Percentiles rank a stretch among this genome's conserved stretches.
phyloP scores from a whole-genome alignment of 1,140 invertebrate genomes.

The Hyles vespertilio region DNA sequence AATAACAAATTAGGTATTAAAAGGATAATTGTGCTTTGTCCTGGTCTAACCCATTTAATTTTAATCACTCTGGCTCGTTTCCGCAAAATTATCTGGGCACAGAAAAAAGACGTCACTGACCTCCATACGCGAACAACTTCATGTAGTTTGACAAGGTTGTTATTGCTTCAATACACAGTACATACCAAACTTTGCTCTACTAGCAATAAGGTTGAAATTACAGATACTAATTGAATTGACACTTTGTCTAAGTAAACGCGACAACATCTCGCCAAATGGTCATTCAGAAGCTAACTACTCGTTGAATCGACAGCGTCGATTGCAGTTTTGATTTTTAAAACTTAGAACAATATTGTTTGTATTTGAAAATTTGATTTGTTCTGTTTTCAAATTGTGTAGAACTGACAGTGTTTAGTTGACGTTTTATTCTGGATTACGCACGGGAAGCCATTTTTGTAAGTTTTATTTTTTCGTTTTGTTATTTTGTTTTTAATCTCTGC shows the following conservation, averaged over 20 bases:
- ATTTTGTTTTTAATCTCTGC: background rate
- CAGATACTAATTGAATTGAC: background rate
- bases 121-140: conserved; percentile 47
- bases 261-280: conserved; percentile 6
- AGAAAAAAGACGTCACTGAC: conserved; percentile 69
- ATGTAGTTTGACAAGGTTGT: conserved; percentile 6
- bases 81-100: conserved; percentile 42
- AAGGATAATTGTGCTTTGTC: too few species aligned
- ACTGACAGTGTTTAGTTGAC: conserved; percentile 1
- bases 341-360: background rate
- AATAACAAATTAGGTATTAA: background rate
- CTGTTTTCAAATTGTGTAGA: background rate
- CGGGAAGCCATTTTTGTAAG: conserved; percentile 3
- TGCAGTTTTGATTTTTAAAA: conserved; percentile 7
- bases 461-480: conserved; percentile 4
- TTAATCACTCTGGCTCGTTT: conserved; percentile 29
- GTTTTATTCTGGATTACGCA: conserved; percentile 7
- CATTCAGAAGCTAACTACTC: conserved; percentile 7
- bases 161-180: background rate
- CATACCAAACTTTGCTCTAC: background rate
- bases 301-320: conserved; percentile 1
- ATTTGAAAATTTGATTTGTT: background rate
- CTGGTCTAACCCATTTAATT: conserved; percentile 26
- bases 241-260: conserved; percentile 1
- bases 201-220: conserved; percentile 5